phyloP scores from a whole-genome alignment of 92 coral and sea anemone genomes.

The Galaxea fascicularis region DNA sequence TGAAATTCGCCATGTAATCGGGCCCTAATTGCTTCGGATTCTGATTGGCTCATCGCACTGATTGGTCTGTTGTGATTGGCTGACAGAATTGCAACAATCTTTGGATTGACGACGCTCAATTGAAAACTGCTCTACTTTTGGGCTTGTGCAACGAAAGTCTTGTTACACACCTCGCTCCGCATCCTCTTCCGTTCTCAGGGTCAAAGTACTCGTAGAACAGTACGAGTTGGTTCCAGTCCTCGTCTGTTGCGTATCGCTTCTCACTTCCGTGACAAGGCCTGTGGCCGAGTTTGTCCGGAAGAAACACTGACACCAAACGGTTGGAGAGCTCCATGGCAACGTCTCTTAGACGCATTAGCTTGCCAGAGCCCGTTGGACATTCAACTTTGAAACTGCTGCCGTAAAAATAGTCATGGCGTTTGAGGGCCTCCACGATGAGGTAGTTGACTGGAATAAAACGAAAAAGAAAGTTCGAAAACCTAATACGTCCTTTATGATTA shows the following conservation, averaged over 20 bases:
- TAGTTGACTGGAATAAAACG: slow-evolving; percentile 71
- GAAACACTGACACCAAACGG: slow-evolving; percentile 75
- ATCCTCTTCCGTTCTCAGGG: slow-evolving; percentile 89
- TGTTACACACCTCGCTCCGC: slow-evolving; percentile 88
- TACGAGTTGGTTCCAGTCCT: slow-evolving; percentile 85
- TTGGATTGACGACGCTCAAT: no score
- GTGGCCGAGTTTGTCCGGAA: slow-evolving; percentile 85
- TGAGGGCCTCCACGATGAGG: slow-evolving; percentile 83
- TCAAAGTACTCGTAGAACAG: slow-evolving; percentile 93
- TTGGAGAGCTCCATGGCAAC: slow-evolving; percentile 80
- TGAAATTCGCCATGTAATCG: no score
- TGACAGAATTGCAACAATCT: no score
- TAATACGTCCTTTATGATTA: no score
- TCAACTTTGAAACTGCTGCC: slow-evolving; percentile 88
- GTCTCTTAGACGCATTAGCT: slow-evolving; percentile 81
- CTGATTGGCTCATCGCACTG: no score
- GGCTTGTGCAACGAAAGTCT: no score
- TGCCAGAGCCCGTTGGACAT: slow-evolving; percentile 89
- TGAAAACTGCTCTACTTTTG: no score
- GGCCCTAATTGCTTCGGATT: no score
- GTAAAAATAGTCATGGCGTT: slow-evolving; percentile 88
- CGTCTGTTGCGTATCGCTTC: slow-evolving; percentile 75
- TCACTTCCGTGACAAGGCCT: slow-evolving; percentile 94
- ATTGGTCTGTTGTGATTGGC: no score
- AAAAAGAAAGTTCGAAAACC: neutral